Conservation (phyloP, 1,140 invertebrate genomes). For the Trachymyrmex septentrionalis region DNA sequence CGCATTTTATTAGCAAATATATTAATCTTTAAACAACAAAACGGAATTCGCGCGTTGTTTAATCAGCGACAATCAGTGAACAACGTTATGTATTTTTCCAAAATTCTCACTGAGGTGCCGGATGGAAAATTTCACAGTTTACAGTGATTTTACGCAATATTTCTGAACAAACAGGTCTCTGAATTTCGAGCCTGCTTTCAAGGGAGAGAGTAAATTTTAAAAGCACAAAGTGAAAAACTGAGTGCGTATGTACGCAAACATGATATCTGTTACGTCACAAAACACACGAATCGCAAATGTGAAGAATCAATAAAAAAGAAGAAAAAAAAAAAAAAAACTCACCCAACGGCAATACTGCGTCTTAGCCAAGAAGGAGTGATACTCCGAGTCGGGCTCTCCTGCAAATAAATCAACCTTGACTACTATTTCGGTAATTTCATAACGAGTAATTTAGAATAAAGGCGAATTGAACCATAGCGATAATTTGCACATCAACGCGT, state of each 20-base stretch:
- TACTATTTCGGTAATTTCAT: not conserved
- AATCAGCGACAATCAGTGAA: not conserved
- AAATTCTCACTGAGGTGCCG: not conserved
- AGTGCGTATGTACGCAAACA: not conserved
- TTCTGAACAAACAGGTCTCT: not conserved
- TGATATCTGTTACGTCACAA: slow-evolving; percentile 14
- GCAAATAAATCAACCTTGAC: slow-evolving; percentile 15
- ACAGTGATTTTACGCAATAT: not conserved
- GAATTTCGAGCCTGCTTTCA: slow-evolving; percentile 2
- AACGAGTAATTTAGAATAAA: not conserved
- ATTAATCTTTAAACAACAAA: not conserved
- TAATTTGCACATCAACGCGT: not conserved
- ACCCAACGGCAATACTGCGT: slow-evolving; percentile 1
- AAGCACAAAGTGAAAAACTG: not conserved
- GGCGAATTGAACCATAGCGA: not conserved
- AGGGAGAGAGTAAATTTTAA: not conserved
- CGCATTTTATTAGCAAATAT: not conserved
- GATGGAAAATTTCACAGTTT: not conserved
- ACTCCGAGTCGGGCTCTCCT: not conserved
- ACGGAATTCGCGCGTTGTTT: not conserved
- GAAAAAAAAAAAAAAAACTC: slow-evolving; percentile 50
- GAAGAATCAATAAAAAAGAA: not conserved
- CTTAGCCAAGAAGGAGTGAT: not conserved
- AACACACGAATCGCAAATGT: not conserved
- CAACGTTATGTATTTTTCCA: not conserved